Evolutionary conservation across 2,113 vertebrate genomes (phyloP).

Genomic region (Pleuronectes platessa): DNA sequence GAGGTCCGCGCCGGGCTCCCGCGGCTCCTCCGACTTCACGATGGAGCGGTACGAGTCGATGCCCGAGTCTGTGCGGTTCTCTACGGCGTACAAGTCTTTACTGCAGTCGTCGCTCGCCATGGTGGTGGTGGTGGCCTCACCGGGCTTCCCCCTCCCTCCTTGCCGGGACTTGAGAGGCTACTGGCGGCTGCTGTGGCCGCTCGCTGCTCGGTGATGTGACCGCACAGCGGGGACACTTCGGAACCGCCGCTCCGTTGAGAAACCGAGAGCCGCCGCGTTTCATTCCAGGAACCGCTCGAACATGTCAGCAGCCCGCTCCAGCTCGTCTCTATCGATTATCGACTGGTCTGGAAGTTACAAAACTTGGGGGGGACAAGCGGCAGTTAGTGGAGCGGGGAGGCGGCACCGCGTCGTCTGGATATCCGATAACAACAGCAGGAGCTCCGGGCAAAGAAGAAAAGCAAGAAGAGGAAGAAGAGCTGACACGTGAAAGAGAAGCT

Average conservation of each 20-base stretch:
- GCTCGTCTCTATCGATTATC: not conserved
- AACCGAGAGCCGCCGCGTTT: slow-evolving; percentile 67
- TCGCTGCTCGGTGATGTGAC: slow-evolving; percentile 43
- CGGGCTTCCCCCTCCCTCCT: slow-evolving; percentile 28
- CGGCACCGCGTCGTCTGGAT: slow-evolving; percentile 40
- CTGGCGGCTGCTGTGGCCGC: slow-evolving; percentile 42
- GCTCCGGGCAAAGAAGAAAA: slow-evolving; percentile 56
- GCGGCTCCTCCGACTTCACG: slow-evolving; percentile 71
- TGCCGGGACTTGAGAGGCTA: slow-evolving; percentile 19
- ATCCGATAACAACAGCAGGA: slow-evolving; percentile 59
- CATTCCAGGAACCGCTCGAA: slow-evolving; percentile 71
- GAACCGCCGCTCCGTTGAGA: slow-evolving; percentile 67
- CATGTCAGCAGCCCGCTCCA: not conserved
- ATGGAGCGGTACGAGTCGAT: slow-evolving; percentile 77
- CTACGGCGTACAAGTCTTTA: slow-evolving; percentile 61
- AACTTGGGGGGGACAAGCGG: not conserved
- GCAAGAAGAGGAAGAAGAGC: slow-evolving; percentile 59
- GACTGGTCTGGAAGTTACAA: not conserved
- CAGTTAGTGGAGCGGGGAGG: not conserved
- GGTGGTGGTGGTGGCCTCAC: slow-evolving; percentile 10
- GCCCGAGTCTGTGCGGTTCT: slow-evolving; percentile 79
- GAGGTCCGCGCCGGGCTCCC: slow-evolving; percentile 47
- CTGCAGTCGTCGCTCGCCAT: slow-evolving; percentile 72
- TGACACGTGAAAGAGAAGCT: slow-evolving; percentile 66
- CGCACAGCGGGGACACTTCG: slow-evolving; percentile 24